phyloP scores from a whole-genome alignment of 2,888 invertebrate species.

The Drosophila paucipuncta region DNA sequence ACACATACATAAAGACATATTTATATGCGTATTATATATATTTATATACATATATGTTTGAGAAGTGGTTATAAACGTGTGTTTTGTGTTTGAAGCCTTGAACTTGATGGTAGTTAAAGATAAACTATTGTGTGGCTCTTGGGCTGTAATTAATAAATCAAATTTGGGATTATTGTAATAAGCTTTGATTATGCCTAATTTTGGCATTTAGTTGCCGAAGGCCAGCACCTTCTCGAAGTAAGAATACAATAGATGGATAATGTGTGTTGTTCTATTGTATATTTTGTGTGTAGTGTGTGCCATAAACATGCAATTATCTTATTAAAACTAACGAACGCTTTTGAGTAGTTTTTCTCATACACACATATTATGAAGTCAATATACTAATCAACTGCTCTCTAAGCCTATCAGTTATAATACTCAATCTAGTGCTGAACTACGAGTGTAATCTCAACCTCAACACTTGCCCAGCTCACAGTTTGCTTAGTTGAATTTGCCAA shows the following conservation, averaged over 20 bases:
- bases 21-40: neutral
- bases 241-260: slow-evolving; percentile 3
- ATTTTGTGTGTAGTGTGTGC: neutral
- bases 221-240: slow-evolving; percentile 19
- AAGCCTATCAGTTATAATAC: neutral
- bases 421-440: neutral
- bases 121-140: slow-evolving; percentile 22
- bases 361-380: neutral
- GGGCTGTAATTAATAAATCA: slow-evolving; percentile 48
- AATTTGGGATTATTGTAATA: slow-evolving; percentile 29
- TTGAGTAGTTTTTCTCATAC: neutral
- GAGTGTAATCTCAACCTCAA: neutral
- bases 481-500: slow-evolving; percentile 4
- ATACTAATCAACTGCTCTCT: neutral
- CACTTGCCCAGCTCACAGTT: slow-evolving; percentile 25
- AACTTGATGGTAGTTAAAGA: slow-evolving; percentile 36
- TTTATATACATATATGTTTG: neutral
- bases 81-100: slow-evolving; percentile 21
- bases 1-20: neutral
- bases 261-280: neutral
- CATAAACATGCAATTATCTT: slow-evolving; percentile 7
- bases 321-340: neutral
- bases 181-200: slow-evolving; percentile 27
- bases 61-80: slow-evolving; percentile 11
- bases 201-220: slow-evolving; percentile 24